Evolutionary conservation across 2,888 invertebrate species (phyloP).

Genomic region (Itoplectis maculator): DNA sequence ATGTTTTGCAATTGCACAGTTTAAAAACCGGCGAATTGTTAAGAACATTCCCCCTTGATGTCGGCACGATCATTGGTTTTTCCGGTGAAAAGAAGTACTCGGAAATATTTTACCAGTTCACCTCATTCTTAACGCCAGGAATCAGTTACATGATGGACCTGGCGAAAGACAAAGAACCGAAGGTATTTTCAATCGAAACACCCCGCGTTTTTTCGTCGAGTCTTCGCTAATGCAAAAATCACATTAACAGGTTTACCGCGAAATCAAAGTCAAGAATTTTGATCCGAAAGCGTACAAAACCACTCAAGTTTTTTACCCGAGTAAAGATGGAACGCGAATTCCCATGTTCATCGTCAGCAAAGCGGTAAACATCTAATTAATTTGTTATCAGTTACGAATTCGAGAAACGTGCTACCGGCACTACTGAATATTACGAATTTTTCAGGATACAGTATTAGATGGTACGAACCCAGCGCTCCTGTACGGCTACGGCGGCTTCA

Average conservation of each 20-base stretch:
- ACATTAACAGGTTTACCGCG: constrained; percentile 90
- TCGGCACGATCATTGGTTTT: constrained; percentile 94
- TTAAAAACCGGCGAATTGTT: constrained; percentile 90
- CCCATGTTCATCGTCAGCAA: constrained; percentile 97
- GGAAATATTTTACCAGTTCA: constrained; percentile 97
- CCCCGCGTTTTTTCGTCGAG: not conserved
- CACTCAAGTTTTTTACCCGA: constrained; percentile 95
- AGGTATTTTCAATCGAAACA: constrained; percentile 62
- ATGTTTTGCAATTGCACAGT: constrained; percentile 92
- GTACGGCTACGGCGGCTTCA: constrained; percentile 99
- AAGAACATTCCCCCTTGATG: constrained; percentile 91
- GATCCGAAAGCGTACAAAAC: constrained; percentile 92
- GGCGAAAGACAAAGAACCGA: constrained; percentile 86
- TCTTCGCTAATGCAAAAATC: constrained; percentile 22
- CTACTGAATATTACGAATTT: not conserved
- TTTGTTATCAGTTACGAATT: not conserved
- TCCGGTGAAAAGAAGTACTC: constrained; percentile 93
- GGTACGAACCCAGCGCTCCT: constrained; percentile 93
- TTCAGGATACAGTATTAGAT: constrained; percentile 88
- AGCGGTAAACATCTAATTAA: constrained; percentile 86
- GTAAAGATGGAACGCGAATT: constrained; percentile 96
- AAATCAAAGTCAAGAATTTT: constrained; percentile 94
- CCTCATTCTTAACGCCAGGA: constrained; percentile 96
- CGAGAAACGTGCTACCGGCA: too few relatives aligned
- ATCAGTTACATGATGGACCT: constrained; percentile 95